Base-by-base conservation (phyloP, 2,113 vertebrate genomes). In the Gymnarchus niloticus region DNA sequence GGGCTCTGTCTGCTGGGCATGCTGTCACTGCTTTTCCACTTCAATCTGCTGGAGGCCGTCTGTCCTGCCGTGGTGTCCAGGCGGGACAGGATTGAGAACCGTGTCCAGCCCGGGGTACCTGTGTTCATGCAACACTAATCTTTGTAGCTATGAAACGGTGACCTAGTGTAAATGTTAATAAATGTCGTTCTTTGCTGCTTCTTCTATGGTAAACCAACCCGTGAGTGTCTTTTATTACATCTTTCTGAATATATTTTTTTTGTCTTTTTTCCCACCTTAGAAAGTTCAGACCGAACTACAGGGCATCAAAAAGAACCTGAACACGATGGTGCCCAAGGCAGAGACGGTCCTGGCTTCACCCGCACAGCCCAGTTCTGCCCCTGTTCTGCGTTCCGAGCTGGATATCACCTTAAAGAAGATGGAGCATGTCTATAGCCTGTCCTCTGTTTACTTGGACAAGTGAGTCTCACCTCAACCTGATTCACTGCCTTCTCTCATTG, bases 401-500 rank as follows among this genome's bases (percentile, higher is more conserved):
- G 96, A 99, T 6, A 23, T 98, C 88, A 97, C 96, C 0, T 92
- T 97, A 88, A 93, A 96, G 92, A 98, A 98, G 93, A 96, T 99
- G 96, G 95, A 97, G 56, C 96, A 96, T 28, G 95, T 96, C 69
- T 88, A 97, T 91, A 96, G 95, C 91, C 94, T 99, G 2, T 98
- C 97, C 81, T 93, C 96, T 61, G 91, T 98, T 88, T 99, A 97
- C 88, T 94, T 99, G 33, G 97, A 99, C 69, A 99, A 98, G 98
- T 98, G 91, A 94, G 96, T 93, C 46, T 19, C 82, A 83, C 7
- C 23, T 21, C 57, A 37, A n/a, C 17, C 8, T 57, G 54, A 6
- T 57, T 83, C 57, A 5, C 28, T 57, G 54, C 54, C 37, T 83
- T 37, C 2, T 23, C 51, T 41, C 52, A 28, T 21, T 83, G 48